A percentile compares a stretch with the other conserved stretches of the same genome.
phyloP scores from a whole-genome alignment of 2,113 vertebrate genomes.

The Etheostoma cragini region DNA sequence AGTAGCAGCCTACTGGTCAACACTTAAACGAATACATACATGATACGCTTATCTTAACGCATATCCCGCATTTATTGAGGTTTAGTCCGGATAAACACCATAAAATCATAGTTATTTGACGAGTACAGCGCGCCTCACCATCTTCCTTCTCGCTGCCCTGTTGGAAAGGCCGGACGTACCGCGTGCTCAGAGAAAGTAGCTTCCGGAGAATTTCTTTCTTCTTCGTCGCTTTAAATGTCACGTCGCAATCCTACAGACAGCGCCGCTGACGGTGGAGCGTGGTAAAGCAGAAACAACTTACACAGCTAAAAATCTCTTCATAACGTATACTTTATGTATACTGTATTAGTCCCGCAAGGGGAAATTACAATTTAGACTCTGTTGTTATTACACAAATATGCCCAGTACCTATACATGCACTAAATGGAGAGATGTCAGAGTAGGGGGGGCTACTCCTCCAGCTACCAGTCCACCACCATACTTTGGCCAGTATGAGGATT shows the following conservation, averaged over 20 bases:
- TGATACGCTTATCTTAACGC: background rate
- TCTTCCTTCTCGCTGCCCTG: slow-evolving; percentile 66
- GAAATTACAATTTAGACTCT: too few species aligned
- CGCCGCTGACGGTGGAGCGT: background rate
- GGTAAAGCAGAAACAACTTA: background rate
- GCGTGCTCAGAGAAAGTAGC: slow-evolving; percentile 69
- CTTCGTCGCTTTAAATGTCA: background rate
- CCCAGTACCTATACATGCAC: too few species aligned
- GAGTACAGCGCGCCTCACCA: slow-evolving; percentile 51
- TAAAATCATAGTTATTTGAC: rapidly evolving
- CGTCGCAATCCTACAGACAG: background rate
- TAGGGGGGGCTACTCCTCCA: too few species aligned
- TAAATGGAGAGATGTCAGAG: too few species aligned
- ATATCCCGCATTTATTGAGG: rapidly evolving
- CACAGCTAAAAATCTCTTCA: too few species aligned
- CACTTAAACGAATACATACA: rapidly evolving
- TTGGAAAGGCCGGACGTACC: slow-evolving; percentile 79
- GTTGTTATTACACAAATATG: too few species aligned
- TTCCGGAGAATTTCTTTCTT: slow-evolving; percentile 70
- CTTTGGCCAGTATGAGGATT: too few species aligned
- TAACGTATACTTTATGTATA: too few species aligned
- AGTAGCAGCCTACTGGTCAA: rapidly evolving
- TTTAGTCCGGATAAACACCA: rapidly evolving
- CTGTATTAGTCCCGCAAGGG: too few species aligned
- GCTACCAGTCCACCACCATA: too few species aligned